phyloP scores from a whole-genome alignment of 2,113 vertebrate genomes.

The Pseudolaguvia tuberculata region DNA sequence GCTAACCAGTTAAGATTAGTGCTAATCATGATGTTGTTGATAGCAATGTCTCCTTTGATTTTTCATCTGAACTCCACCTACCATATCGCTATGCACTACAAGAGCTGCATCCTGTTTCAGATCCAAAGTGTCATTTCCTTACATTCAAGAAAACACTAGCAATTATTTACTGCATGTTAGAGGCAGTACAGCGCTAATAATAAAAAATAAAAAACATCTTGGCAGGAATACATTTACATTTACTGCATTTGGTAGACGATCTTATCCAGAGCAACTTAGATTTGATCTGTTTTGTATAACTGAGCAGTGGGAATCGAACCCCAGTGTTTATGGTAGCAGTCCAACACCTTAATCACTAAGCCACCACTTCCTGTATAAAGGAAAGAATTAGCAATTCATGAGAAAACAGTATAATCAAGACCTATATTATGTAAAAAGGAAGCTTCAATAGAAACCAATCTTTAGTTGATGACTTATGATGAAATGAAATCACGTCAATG shows the following conservation, averaged over 20 bases:
- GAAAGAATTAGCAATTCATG: background rate
- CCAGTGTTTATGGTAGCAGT: too few relatives aligned
- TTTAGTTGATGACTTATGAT: conserved; percentile 21
- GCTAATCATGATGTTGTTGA: background rate
- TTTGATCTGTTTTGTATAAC: too few relatives aligned
- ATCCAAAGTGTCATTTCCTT: conserved; percentile 64
- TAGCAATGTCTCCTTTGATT: too few relatives aligned
- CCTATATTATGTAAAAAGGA: background rate
- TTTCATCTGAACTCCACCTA: conserved; percentile 58
- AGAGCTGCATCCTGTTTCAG: conserved; percentile 66
- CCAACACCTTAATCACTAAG: too few relatives aligned
- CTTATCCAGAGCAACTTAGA: too few relatives aligned
- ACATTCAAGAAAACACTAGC: conserved; percentile 56
- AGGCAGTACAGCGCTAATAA: background rate
- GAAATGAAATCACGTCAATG: conserved; percentile 29
- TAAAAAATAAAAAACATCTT: background rate
- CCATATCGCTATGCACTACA: conserved; percentile 37
- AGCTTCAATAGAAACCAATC: background rate
- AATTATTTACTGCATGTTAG: conserved; percentile 52
- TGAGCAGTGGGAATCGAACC: too few relatives aligned
- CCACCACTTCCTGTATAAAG: too few relatives aligned
- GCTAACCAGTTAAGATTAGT: background rate
- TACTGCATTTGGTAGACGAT: too few relatives aligned
- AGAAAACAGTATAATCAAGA: background rate
- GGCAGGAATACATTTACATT: background rate